Conservation (phyloP, 2,888 invertebrate species). For the Mayetiola destructor region DNA sequence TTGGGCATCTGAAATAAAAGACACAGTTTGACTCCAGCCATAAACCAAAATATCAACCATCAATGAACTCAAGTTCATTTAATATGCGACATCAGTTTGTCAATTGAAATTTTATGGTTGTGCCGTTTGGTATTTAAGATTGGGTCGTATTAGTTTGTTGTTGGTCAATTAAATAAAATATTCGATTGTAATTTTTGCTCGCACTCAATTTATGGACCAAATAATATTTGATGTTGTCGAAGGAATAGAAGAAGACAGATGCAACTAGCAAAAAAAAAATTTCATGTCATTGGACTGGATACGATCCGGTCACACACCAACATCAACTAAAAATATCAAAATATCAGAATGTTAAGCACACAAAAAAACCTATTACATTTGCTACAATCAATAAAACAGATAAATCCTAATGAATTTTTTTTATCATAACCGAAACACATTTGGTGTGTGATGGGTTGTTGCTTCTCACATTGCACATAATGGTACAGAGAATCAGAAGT, state of each 20-base stretch:
- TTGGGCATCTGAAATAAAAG: no score
- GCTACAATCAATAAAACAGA: slow-evolving; percentile 7
- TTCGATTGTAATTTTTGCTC: slow-evolving; percentile 3
- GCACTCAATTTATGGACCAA: neutral
- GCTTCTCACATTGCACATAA: no score
- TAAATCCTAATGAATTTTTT: slow-evolving; percentile 10
- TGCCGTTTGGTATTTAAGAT: neutral
- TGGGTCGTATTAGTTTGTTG: neutral
- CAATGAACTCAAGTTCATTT: no score
- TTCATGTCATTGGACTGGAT: no score
- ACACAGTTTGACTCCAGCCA: no score
- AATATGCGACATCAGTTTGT: no score
- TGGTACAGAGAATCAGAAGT: no score
- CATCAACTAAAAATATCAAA: no score
- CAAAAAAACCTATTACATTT: neutral
- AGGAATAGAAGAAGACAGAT: neutral
- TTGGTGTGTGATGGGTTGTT: neutral
- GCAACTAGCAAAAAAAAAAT: no score
- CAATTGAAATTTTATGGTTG: neutral
- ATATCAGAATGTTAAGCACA: neutral
- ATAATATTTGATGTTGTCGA: neutral
- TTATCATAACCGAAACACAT: slow-evolving; percentile 11
- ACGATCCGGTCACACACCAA: no score
- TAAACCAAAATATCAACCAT: no score
- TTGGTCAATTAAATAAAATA: slow-evolving; percentile 9